Evolutionary conservation across 1,140 invertebrate species (phyloP), one percentile per base, ranked within the genome.

Genomic region (Arctopsyche grandis): DNA sequence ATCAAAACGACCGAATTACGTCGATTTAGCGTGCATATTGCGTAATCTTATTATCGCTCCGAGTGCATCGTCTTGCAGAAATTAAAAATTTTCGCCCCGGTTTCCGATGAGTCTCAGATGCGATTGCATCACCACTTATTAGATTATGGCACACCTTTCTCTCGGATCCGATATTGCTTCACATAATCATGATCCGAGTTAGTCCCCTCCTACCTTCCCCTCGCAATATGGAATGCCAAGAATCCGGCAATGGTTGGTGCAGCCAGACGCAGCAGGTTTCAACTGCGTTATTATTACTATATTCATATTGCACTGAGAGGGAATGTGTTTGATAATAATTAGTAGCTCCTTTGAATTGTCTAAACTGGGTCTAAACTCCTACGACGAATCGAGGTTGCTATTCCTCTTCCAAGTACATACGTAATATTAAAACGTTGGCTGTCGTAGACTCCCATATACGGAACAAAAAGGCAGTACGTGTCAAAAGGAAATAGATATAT

Each of bases 101-200:
- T 52, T 16, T 52, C 48, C 48, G 48, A 52, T 52, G 48, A 52
- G 29, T 38, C 29, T 38, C 29, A 38, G 12, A 26, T 19, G 14
- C 63, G 21, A 22, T 66, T 66, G 24, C 63, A 66, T 66, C 21
- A 66, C 63, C 9, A 14, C 16, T 66, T 66, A 66, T 66, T 56
- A 29, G 44, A 74, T 74, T 74, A 74, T 56, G n/a, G 19, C 46
- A 24, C 43, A 74, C 71, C 71, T 74, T 74, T 74, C 71, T 74
- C 71, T 56, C 71, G 44, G 71, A 74, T 74, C 71, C 63, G 63
- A 66, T 66, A 74, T 52, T 74, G 71, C 71, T 24, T 56, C 44
- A 56, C 22, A 74, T 74, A 74, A 74, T 48, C 71, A 74, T 74
- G 71, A 74, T 74, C 71, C 22, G 44, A 70, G 60, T 70, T 38